Percentiles rank a stretch among this genome's conserved stretches.
phyloP scores from a whole-genome alignment of 2,797 vertebrate species.

The Limnodromus scolopaceus region DNA sequence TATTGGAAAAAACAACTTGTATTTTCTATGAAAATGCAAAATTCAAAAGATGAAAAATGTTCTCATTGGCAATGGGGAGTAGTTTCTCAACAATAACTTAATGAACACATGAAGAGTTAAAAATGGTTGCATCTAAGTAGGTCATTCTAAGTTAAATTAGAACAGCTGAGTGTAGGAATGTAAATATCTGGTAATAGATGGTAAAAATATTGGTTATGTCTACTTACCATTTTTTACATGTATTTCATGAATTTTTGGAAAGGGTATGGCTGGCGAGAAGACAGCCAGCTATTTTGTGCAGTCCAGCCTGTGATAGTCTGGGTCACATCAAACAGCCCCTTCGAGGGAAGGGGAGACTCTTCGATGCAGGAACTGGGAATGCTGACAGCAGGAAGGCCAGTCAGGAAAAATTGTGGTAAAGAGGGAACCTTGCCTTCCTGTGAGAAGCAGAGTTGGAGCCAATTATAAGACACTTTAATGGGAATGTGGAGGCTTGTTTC shows the following conservation, averaged over 20 bases:
- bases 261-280: not conserved
- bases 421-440: not conserved
- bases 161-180: not conserved
- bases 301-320: not conserved
- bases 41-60: not conserved
- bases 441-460: not conserved
- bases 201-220: not conserved
- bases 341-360: not conserved
- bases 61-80: not conserved
- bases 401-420: not conserved
- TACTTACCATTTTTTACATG: rapidly evolving
- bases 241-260: not conserved
- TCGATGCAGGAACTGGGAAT: not conserved
- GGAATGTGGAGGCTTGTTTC: not conserved
- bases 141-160: not conserved
- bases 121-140: not conserved
- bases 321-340: not conserved
- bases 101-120: not conserved
- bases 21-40: not conserved
- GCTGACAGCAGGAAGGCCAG: not conserved
- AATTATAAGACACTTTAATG: not conserved
- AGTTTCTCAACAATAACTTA: not conserved
- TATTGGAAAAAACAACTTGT: not conserved
- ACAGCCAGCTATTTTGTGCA: not conserved
- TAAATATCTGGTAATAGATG: not conserved